A percentile compares a stretch with the other conserved stretches of the same genome.
phyloP scores from a whole-genome alignment of 1,140 invertebrate species.

The Nebria ingens region DNA sequence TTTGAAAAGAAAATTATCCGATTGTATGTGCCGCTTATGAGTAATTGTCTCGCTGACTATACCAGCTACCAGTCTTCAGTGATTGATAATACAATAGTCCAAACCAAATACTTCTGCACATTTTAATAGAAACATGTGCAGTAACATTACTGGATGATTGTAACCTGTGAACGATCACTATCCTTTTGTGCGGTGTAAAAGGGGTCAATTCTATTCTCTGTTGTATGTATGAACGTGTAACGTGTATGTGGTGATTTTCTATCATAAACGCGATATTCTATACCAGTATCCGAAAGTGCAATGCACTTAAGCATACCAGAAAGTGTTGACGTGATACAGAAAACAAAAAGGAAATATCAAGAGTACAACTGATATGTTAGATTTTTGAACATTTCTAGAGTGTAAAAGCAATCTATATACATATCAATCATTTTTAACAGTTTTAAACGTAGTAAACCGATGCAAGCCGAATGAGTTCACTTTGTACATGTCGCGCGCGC shows the following conservation, averaged over 20 bases:
- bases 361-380: too few species aligned
- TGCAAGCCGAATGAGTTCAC: too few species aligned
- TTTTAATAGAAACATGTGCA: not conserved
- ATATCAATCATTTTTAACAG: too few species aligned
- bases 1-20: too few species aligned
- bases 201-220: constrained; percentile 1
- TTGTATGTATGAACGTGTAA: too few species aligned
- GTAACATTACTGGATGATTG: not conserved
- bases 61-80: not conserved
- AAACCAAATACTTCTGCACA: not conserved
- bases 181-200: not conserved
- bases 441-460: too few species aligned
- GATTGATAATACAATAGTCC: not conserved
- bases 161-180: not conserved
- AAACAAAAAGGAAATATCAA: too few species aligned
- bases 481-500: too few species aligned
- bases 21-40: too few species aligned
- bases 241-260: not conserved
- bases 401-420: too few species aligned
- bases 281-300: constrained; percentile 1
- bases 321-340: not conserved
- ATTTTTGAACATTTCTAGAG: too few species aligned
- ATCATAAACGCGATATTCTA: constrained; percentile 8
- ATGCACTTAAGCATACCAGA: constrained; percentile 1
- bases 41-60: not conserved